phyloP scores from a whole-genome alignment of 2,113 vertebrate species.

The Datnioides undecimradiatus region DNA sequence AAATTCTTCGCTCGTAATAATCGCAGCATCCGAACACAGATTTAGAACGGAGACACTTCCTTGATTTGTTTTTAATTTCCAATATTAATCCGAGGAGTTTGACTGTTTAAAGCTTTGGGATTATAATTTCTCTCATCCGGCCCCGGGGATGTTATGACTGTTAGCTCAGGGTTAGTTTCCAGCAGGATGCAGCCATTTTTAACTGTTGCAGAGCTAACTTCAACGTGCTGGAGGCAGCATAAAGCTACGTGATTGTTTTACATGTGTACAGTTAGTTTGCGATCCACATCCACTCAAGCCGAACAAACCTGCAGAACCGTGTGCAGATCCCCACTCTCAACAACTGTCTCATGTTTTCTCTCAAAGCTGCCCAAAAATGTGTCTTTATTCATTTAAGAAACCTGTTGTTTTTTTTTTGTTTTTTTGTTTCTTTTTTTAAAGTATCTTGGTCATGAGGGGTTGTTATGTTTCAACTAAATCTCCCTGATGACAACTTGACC shows the following conservation, averaged over 20 bases:
- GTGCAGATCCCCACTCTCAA: conserved; percentile 26
- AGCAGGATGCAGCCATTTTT: conserved; percentile 37
- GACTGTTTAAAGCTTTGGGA: conserved; percentile 31
- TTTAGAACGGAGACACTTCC: neutral
- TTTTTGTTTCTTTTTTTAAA: no score
- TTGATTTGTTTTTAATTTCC: conserved; percentile 42
- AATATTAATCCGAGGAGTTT: conserved; percentile 10
- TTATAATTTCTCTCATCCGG: conserved; percentile 26
- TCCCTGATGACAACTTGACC: conserved; percentile 39
- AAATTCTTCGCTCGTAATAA: conserved; percentile 5
- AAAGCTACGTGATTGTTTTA: conserved; percentile 47
- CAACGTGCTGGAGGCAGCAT: conserved; percentile 23
- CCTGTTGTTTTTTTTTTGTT: conserved; percentile 9
- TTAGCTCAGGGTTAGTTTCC: conserved; percentile 7
- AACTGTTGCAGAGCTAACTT: conserved; percentile 15
- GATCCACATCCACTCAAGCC: conserved; percentile 20
- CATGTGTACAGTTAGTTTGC: neutral
- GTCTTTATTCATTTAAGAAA: conserved; percentile 41
- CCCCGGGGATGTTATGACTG: neutral
- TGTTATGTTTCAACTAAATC: conserved; percentile 43
- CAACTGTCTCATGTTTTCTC: conserved; percentile 15
- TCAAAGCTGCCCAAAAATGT: conserved; percentile 39
- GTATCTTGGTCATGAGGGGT: conserved; percentile 30
- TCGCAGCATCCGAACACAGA: conserved; percentile 25
- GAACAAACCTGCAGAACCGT: conserved; percentile 41